A percentile compares a stretch with the other conserved stretches of the same genome.
Evolutionary conservation across 1,140 invertebrate genomes (phyloP).

Genomic region (Monochamus saltuarius): DNA sequence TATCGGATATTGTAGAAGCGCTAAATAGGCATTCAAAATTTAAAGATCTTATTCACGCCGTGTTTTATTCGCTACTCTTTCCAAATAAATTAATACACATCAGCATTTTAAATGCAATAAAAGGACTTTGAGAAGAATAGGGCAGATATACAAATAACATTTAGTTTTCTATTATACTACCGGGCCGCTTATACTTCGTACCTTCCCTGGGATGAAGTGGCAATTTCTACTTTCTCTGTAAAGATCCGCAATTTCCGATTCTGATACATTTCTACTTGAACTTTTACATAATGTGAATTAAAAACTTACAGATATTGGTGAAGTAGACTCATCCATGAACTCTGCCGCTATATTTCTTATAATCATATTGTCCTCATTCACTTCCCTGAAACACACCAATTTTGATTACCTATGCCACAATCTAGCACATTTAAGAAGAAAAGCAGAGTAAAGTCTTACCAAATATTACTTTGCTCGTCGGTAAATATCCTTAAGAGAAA

Average conservation of each 20-base stretch:
- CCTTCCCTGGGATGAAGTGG: no score
- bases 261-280: background rate
- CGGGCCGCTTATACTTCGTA: no score
- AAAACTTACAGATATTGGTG: constrained; percentile 26
- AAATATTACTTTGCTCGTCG: constrained; percentile 73
- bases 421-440: constrained; percentile 16
- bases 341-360: constrained; percentile 65
- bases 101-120: no score
- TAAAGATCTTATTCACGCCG: no score
- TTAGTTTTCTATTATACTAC: no score
- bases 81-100: no score
- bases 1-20: no score
- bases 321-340: constrained; percentile 56
- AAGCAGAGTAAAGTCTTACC: constrained; percentile 55
- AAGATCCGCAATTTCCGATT: background rate
- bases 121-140: no score
- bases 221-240: background rate
- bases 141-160: no score
- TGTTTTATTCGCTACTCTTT: no score
- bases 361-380: constrained; percentile 75
- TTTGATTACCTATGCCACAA: background rate
- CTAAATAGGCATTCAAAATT: no score
- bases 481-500: constrained; percentile 71
- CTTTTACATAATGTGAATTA: background rate
- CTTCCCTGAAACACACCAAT: constrained; percentile 61